These are phyloP conservation scores for Tuberolachnus salignus DNA, from an alignment of 2,888 invertebrate species.

Conservation along the genomic window DNA sequence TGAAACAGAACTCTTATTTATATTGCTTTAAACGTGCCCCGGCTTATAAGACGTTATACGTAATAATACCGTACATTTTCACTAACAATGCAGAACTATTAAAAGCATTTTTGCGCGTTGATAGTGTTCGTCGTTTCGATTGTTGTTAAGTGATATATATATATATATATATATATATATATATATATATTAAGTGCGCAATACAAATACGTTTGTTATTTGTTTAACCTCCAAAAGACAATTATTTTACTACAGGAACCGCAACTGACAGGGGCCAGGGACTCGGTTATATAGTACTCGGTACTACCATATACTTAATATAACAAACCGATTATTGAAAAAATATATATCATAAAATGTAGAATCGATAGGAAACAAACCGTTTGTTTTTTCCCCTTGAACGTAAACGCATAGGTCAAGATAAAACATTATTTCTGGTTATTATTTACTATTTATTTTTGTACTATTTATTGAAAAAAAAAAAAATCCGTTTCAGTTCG, in stretches of 20 bases:
- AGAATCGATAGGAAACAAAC: background rate
- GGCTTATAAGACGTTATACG: no score
- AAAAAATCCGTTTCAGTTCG: background rate
- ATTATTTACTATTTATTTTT: background rate
- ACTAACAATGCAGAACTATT: no score
- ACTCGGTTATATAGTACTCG: background rate
- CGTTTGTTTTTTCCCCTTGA: constrained; percentile 36
- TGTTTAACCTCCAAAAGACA: constrained; percentile 19
- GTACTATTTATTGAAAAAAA: background rate
- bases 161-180: no score
- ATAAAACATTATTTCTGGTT: background rate
- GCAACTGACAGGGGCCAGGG: constrained; percentile 1
- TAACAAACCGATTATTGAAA: background rate
- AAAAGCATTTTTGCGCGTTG: no score
- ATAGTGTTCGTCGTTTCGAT: background rate
- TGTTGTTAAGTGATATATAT: background rate
- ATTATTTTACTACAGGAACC: no score
- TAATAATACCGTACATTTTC: no score
- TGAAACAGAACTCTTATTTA: no score
- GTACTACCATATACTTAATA: background rate
- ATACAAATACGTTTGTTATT: background rate
- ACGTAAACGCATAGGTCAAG: constrained; percentile 30
- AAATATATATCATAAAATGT: background rate
- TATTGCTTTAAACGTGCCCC: no score
- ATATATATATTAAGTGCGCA: no score